phyloP scores from a whole-genome alignment of 1,140 invertebrate genomes.

The Lepidurus arcticus region DNA sequence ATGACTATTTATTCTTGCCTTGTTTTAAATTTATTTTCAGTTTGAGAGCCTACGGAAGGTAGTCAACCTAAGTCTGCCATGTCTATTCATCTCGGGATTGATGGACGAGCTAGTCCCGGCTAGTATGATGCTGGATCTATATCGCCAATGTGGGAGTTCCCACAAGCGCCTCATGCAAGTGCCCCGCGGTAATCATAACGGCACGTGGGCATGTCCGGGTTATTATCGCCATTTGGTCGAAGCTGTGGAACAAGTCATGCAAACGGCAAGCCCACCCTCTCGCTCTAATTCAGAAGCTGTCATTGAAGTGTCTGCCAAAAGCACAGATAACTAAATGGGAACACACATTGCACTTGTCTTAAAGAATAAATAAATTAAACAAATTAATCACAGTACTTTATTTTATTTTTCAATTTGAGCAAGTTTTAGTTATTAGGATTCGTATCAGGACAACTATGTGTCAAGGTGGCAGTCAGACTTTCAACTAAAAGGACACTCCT shows the following conservation, averaged over 20 bases:
- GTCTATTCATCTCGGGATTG: slow-evolving; percentile 71
- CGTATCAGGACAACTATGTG: slow-evolving; percentile 32
- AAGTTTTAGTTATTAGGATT: neutral
- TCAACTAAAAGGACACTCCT: slow-evolving; percentile 25
- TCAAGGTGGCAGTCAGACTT: slow-evolving; percentile 28
- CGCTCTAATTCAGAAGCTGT: neutral
- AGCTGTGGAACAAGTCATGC: slow-evolving; percentile 27
- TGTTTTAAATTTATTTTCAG: slow-evolving; percentile 49
- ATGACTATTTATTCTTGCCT: slow-evolving; percentile 34
- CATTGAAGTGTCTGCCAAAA: neutral
- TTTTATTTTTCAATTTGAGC: neutral
- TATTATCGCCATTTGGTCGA: slow-evolving; percentile 55
- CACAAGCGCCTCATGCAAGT: slow-evolving; percentile 66
- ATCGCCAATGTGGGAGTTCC: slow-evolving; percentile 58
- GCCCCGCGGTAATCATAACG: slow-evolving; percentile 72
- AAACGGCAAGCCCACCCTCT: neutral
- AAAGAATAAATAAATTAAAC: neutral
- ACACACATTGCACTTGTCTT: neutral
- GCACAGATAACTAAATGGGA: neutral
- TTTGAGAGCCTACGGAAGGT: slow-evolving; percentile 67
- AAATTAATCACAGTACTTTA: neutral
- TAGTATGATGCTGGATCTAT: slow-evolving; percentile 74
- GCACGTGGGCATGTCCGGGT: slow-evolving; percentile 67
- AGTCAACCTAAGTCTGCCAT: slow-evolving; percentile 57
- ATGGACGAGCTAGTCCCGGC: slow-evolving; percentile 78